Percentiles rank a stretch among this genome's conserved stretches.
Evolutionary conservation across 2,113 vertebrate species (phyloP).

Genomic region (Malurus melanocephalus): DNA sequence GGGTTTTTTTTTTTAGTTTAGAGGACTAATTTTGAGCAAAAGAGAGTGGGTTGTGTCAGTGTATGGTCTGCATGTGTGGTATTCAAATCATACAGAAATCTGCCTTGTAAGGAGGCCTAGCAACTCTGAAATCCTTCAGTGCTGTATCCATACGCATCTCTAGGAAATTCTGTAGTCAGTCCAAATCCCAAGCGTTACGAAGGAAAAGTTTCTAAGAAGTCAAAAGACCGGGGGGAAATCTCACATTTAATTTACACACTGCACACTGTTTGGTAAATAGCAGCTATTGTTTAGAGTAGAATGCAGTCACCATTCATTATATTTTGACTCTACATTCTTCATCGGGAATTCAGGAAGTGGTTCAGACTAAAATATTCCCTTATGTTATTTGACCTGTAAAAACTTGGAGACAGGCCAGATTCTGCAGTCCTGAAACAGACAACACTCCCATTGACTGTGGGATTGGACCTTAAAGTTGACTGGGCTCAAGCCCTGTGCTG

Average conservation of each 20-base stretch:
- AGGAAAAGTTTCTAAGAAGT: conserved; percentile 51
- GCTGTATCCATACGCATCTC: background rate
- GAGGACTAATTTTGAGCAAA: background rate
- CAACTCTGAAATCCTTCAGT: background rate
- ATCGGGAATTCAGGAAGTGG: conserved; percentile 68
- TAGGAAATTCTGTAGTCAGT: conserved; percentile 16
- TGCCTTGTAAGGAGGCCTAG: background rate
- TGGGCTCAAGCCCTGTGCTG: background rate
- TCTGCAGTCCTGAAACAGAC: conserved; percentile 42
- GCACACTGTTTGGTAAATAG: conserved; percentile 61
- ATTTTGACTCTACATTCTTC: conserved; percentile 64
- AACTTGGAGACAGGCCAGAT: conserved; percentile 61
- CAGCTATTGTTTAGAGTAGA: conserved; percentile 60
- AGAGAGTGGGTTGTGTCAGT: background rate
- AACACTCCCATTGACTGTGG: conserved; percentile 49
- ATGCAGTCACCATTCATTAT: conserved; percentile 64
- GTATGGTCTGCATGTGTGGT: background rate
- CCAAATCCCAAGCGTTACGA: background rate
- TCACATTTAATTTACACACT: conserved; percentile 46
- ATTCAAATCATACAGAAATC: background rate
- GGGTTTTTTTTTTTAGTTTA: background rate
- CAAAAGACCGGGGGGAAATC: background rate
- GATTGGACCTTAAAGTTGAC: background rate
- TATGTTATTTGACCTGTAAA: conserved; percentile 72
- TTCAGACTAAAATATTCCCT: conserved; percentile 73